phyloP scores from a whole-genome alignment of 2,888 invertebrate genomes.

The Lapara coniferarum region DNA sequence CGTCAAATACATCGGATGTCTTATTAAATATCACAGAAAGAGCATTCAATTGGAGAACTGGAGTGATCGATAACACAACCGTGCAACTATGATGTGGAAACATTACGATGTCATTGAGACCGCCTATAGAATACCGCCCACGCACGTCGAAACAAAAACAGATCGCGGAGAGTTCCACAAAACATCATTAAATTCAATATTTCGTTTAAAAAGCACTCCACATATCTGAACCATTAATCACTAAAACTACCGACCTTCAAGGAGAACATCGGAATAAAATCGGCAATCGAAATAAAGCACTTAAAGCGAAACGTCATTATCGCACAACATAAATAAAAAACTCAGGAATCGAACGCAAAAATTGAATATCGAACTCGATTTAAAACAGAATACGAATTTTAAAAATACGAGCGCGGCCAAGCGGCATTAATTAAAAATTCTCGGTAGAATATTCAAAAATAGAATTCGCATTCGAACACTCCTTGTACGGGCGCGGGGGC shows the following conservation, averaged over 20 bases:
- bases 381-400: constrained; percentile 82
- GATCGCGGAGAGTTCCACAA: constrained; percentile 69
- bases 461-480: constrained; percentile 83
- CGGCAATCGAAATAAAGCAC: constrained; percentile 84
- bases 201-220: constrained; percentile 83
- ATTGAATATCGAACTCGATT: constrained; percentile 82
- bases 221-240: constrained; percentile 82
- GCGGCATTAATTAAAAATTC: constrained; percentile 84
- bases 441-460: constrained; percentile 84
- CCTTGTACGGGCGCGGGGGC: constrained; percentile 76
- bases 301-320: constrained; percentile 84
- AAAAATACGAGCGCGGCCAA: constrained; percentile 80
- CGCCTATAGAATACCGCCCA: constrained; percentile 61
- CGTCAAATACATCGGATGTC: constrained; percentile 38
- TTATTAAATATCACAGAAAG: constrained; percentile 36
- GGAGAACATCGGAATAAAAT: constrained; percentile 82
- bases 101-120: constrained; percentile 59
- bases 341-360: constrained; percentile 80
- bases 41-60: constrained; percentile 41
- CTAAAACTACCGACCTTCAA: constrained; percentile 82
- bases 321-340: constrained; percentile 83
- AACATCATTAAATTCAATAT: constrained; percentile 83
- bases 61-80: constrained; percentile 59
- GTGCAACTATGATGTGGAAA: constrained; percentile 58
- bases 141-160: constrained; percentile 65